Evolutionary conservation across 2,888 invertebrate species (phyloP).

Genomic region (Metopia argyrocephala): DNA sequence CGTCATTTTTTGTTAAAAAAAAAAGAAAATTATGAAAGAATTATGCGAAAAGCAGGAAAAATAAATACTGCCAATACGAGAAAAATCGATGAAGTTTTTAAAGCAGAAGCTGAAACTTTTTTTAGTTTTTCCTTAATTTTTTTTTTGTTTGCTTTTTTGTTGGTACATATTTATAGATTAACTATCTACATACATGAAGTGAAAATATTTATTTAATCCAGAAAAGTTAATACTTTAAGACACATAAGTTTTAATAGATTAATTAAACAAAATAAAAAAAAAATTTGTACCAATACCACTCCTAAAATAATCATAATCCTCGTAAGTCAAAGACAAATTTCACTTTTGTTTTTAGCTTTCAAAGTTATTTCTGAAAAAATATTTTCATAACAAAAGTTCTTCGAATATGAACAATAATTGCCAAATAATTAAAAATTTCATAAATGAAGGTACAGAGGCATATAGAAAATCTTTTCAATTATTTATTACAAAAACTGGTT

Average conservation of each 20-base stretch:
- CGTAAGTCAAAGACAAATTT: too few relatives aligned
- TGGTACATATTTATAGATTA: too few relatives aligned
- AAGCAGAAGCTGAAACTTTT: conserved; percentile 45
- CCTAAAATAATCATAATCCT: too few relatives aligned
- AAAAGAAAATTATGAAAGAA: conserved; percentile 1
- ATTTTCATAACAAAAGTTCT: background rate
- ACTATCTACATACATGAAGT: too few relatives aligned
- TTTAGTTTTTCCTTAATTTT: conserved; percentile 2
- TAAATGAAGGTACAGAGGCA: background rate
- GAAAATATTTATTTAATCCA: too few relatives aligned
- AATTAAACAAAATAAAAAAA: too few relatives aligned
- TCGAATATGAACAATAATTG: too few relatives aligned
- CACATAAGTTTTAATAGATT: too few relatives aligned
- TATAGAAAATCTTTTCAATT: background rate
- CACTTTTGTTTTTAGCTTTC: too few relatives aligned
- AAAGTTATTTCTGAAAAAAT: background rate
- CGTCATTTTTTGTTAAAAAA: background rate
- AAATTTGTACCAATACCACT: too few relatives aligned
- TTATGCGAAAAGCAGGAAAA: conserved; percentile 1
- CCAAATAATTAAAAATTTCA: background rate
- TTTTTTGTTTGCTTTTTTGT: background rate
- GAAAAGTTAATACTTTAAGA: too few relatives aligned
- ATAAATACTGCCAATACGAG: conserved; percentile 48
- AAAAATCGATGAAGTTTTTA: conserved; percentile 66
- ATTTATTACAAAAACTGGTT: background rate